These are phyloP conservation scores for Rhinoderma darwinii DNA, from an alignment of 2,113 vertebrate genomes.

Conservation along the genomic window DNA sequence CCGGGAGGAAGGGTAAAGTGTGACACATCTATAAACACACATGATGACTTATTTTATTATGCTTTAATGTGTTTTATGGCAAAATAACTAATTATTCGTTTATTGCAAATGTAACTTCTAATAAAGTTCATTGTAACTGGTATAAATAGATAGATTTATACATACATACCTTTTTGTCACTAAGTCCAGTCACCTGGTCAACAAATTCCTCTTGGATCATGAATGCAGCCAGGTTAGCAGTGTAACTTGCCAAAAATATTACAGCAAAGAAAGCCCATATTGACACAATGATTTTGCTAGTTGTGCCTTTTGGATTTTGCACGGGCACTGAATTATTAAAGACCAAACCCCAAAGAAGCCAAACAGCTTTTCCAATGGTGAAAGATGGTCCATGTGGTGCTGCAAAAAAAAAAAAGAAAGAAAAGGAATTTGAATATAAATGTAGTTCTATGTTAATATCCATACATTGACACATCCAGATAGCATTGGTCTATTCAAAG, in stretches of 20 bases:
- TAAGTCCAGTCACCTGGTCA: slow-evolving; percentile 96
- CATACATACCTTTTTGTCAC: slow-evolving; percentile 91
- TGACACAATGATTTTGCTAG: slow-evolving; percentile 98
- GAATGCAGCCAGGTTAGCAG: slow-evolving; percentile 97
- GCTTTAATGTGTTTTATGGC: too few species aligned
- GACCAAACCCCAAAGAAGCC: slow-evolving; percentile 97
- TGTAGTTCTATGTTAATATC: background rate
- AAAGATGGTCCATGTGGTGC: slow-evolving; percentile 96
- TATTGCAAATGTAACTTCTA: too few species aligned
- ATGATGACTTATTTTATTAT: too few species aligned
- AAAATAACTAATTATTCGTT: too few species aligned
- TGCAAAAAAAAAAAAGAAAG: slow-evolving; percentile 63
- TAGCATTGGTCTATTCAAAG: background rate
- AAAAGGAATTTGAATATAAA: background rate
- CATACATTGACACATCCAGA: background rate
- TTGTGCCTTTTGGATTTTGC: slow-evolving; percentile 95
- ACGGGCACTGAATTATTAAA: slow-evolving; percentile 99
- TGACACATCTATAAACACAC: too few species aligned
- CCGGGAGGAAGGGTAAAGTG: too few species aligned
- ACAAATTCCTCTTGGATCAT: slow-evolving; percentile 99
- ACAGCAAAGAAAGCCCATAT: slow-evolving; percentile 99
- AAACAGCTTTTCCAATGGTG: slow-evolving; percentile 97
- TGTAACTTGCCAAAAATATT: slow-evolving; percentile 98
- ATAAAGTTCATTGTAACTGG: too few species aligned
- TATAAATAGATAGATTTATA: background rate